Base-by-base conservation (phyloP, 2,113 vertebrate genomes). In the Rafetus swinhoei region DNA sequence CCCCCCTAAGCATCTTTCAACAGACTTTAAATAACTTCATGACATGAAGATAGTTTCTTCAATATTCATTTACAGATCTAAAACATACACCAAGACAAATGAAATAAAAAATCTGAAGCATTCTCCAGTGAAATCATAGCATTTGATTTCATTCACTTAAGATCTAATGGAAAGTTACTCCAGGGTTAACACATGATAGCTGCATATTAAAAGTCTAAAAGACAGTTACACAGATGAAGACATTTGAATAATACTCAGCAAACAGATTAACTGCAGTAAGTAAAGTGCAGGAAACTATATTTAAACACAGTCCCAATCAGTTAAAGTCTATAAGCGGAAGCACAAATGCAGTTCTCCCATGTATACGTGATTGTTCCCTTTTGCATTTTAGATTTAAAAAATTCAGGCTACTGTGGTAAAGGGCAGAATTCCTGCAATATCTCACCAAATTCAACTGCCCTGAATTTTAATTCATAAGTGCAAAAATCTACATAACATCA, bases 401-500 rank as follows among this genome's bases (percentile, higher is more conserved):
- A 57, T 32, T 32, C 81, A 93, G 72, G 39, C 54, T 90, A 39
- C 52, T 65, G 57, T 55, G 52, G 69, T 8, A 1, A 91, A 93
- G 25, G 91, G 39, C 15, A 77, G 32, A 35, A 56, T 89, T 91
- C 93, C 65, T 60, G 76, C 79, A 84, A 39, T 86, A 95, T n/a
- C n/a, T 35, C n/a, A 35, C 7, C 18, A 72, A 72, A 72, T 82
- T 89, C 87, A 94, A 93, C 88, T 83, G 3, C 5, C 54, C 56
- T 90, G 91, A 81, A 50, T 82, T 39, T 39, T 91, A 82, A 52
- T 14, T 65, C 84, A 77, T 7, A 94, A 94, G 86, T 2, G 91
- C 88, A 95, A 95, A 93, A 27, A 25, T 55, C 59, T 87, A 91
- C 53, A 53, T 81, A 93, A 90, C 62, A 91, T 93, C 79, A 62